Conservation (phyloP, 2,797 vertebrate species). For the Enteromius viviparus region DNA sequence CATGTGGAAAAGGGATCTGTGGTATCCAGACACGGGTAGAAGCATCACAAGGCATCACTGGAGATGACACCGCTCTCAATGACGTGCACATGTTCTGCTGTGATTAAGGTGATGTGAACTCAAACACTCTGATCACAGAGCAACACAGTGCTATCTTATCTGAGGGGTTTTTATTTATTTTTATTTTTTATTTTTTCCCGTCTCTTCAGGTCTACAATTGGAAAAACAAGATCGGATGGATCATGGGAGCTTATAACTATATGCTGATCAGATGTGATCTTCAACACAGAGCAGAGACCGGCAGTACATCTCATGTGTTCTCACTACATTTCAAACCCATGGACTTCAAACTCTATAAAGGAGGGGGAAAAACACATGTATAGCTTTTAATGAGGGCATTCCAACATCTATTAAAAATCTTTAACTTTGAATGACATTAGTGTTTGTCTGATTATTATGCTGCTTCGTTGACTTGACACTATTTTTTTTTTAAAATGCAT, state of each 20-base stretch:
- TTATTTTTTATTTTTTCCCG: background rate
- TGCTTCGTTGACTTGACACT: too few relatives aligned
- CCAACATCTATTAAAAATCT: too few relatives aligned
- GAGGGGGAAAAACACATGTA: too few relatives aligned
- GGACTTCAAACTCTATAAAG: too few relatives aligned
- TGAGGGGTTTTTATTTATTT: background rate
- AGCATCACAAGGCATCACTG: rapidly evolving
- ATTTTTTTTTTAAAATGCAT: too few relatives aligned
- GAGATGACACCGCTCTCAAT: background rate
- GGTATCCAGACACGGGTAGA: background rate
- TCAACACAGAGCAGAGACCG: too few relatives aligned
- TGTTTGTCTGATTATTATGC: too few relatives aligned
- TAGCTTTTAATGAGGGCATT: background rate
- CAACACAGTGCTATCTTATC: background rate
- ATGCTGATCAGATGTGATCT: too few relatives aligned
- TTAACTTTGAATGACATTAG: too few relatives aligned
- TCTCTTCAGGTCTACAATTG: background rate
- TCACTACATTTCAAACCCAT: too few relatives aligned
- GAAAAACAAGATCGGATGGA: background rate
- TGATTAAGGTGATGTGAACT: background rate
- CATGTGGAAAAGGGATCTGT: background rate
- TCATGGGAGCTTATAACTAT: too few relatives aligned
- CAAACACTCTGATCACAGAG: background rate
- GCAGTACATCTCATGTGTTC: too few relatives aligned
- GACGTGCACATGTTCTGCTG: background rate